Base-by-base conservation (phyloP, 2,113 vertebrate genomes). In the Tichodroma muraria region DNA sequence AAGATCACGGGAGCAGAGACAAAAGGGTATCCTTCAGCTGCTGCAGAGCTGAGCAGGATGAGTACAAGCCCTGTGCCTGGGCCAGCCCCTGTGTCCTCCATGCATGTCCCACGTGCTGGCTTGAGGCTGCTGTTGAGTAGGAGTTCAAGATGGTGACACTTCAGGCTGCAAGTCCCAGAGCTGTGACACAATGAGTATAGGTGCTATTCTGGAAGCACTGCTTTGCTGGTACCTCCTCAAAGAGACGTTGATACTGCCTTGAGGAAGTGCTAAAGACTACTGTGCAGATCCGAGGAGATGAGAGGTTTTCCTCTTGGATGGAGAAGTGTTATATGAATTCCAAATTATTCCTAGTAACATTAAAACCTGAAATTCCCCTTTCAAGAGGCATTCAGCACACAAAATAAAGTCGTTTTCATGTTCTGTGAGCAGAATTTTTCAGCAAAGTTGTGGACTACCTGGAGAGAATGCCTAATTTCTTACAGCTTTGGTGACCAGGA, bases 1-100 rank as follows among this genome's bases (percentile, higher is more conserved):
- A 49, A 68, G 28, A 30, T 33, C 18, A 35, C 0, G 0, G 19
- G 24, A 76, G 21, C 27, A 80, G 49, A 61, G 33, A 24, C 18
- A 53, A 68, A 56, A 86, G 35, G n/a, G 19, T 53, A 59, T 31
- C 42, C 42, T 31, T 64, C 60, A 59, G 31, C 40, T 47, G 27
- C 35, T 61, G 20, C 16, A 30, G 65, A 73, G 45, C 27, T 28
- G 65, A 89, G 44, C 72, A 23, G 30, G 5, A 25, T 15, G 20
- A 47, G 1, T 15, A 17, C n/a, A 76, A 82, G 31, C 18, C n/a
- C 38, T 12, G 11, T 15, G 22, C 19, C 66, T 37, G 17, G 42
- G 27, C 37, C 38, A 38, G 23, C 14, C 21, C 6, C 2, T 8
- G 16, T 21, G 10, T 31, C 17, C 19, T 42, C 6, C 3, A 14